A percentile compares a stretch with the other conserved stretches of the same genome.
Evolutionary conservation across 1,140 invertebrate genomes (phyloP).

Genomic region (Colletes latitarsis): DNA sequence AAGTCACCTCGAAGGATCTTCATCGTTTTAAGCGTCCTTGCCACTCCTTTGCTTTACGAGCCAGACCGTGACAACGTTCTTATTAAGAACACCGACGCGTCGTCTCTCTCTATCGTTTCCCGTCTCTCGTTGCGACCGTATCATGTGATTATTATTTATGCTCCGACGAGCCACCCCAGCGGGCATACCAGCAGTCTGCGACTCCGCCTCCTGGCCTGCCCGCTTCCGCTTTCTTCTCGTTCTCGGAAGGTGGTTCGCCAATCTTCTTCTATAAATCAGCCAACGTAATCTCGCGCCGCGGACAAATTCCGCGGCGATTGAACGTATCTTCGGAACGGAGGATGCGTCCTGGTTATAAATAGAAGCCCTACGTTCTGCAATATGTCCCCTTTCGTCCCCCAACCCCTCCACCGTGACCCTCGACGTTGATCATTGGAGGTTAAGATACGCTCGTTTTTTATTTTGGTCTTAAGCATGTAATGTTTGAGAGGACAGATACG

Average conservation of each 20-base stretch:
- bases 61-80: conserved; percentile 25
- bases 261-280: conserved; percentile 61
- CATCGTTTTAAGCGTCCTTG: conserved; percentile 34
- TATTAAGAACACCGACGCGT: conserved; percentile 43
- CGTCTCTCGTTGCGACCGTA: conserved; percentile 34
- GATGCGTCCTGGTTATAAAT: neutral
- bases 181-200: conserved; percentile 9
- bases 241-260: conserved; percentile 25
- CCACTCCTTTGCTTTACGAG: conserved; percentile 52
- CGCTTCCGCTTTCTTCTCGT: conserved; percentile 10
- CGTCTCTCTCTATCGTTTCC: conserved; percentile 7
- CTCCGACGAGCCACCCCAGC: conserved; percentile 2
- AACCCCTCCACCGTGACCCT: no score
- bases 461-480: no score
- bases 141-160: conserved; percentile 66
- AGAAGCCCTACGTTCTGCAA: no score
- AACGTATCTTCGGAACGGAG: conserved; percentile 43
- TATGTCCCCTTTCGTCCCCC: no score
- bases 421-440: no score
- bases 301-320: conserved; percentile 53
- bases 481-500: no score
- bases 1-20: conserved; percentile 8
- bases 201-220: conserved; percentile 9
- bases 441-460: no score
- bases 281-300: conserved; percentile 54